Base-by-base conservation (phyloP, 2,113 vertebrate genomes). In the Vicugna pacos region DNA sequence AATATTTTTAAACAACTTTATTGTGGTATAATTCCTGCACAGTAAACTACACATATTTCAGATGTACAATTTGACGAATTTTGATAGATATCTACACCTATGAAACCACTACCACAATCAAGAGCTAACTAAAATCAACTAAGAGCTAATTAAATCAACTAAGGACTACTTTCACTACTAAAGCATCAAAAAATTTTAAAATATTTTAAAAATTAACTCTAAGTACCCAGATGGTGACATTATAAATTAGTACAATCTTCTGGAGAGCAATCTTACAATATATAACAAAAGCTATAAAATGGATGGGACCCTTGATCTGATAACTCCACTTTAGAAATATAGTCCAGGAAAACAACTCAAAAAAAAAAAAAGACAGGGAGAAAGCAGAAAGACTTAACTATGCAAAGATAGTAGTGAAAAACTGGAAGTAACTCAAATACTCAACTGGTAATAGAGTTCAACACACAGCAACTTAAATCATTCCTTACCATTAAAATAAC, bases 331-430 rank as follows among this genome's bases (percentile, higher is more conserved):
- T 92, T 72, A 85, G 72, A 42, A 97, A 91, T 87, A 89, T 10
- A 95, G 64, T 11, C 38, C 54, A 89, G 19, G 48, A 80, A 87
- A 95, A 82, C 72, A 38, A 70, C 19, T 64, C 12, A 67, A 32
- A 76, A 48, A 52, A 42, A 80, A 67, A 24, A 56, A 32, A n/a
- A 9, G 17, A 80, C 54, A 24, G 17, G 7, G 11, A 14, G 50
- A 62, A 91, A 70, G 20, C 64, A 96, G 54, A 87, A 95, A 73
- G 42, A 75, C 8, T 35, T 93, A 91, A 94, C 20, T 91, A 85
- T 16, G 30, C 20, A 89, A 94, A 93, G 50, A 86, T n/a, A 90
- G 60, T 69, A 94, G 20, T 75, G 54, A 96, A 97, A 94, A 91
- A n/a, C 30, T 95, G 22, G 54, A 88, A 96, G n/a, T 20, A 89